Evolutionary conservation across 2,797 vertebrate species (phyloP).

Genomic region (Phoxinus dragarum): DNA sequence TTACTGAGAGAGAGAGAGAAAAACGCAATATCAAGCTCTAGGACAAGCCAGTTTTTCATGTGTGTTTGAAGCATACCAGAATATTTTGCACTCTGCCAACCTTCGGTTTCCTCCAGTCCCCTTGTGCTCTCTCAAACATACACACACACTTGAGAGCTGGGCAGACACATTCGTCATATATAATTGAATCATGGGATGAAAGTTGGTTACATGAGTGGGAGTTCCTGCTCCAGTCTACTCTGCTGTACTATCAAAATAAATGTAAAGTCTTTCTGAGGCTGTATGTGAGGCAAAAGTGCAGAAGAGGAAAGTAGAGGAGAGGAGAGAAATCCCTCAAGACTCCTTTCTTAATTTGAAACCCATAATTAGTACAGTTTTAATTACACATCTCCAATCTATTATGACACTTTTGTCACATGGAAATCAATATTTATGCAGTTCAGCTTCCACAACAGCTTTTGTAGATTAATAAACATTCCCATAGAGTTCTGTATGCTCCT

Average conservation of each 20-base stretch:
- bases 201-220: constrained; percentile 56
- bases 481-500: not conserved
- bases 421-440: not conserved
- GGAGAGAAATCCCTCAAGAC: not conserved
- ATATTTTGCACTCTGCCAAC: not conserved
- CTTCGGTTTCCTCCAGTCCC: not conserved
- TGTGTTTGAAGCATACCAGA: not conserved
- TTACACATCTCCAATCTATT: not conserved
- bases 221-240: constrained; percentile 35
- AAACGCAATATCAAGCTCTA: not conserved
- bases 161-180: constrained; percentile 28
- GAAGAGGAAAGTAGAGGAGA: not conserved
- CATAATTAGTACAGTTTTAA: not conserved
- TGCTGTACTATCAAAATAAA: not conserved
- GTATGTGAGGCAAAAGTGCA: not conserved
- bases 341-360: not conserved
- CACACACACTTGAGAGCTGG: constrained; percentile 1
- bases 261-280: not conserved
- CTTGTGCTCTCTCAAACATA: constrained; percentile 4
- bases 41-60: not conserved
- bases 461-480: not conserved
- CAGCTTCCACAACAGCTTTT: not conserved
- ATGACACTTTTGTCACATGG: not conserved
- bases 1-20: not conserved
- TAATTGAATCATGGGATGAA: constrained; percentile 54